phyloP scores from a whole-genome alignment of 2,888 invertebrate species.

The Megastigmus dorsalis region DNA sequence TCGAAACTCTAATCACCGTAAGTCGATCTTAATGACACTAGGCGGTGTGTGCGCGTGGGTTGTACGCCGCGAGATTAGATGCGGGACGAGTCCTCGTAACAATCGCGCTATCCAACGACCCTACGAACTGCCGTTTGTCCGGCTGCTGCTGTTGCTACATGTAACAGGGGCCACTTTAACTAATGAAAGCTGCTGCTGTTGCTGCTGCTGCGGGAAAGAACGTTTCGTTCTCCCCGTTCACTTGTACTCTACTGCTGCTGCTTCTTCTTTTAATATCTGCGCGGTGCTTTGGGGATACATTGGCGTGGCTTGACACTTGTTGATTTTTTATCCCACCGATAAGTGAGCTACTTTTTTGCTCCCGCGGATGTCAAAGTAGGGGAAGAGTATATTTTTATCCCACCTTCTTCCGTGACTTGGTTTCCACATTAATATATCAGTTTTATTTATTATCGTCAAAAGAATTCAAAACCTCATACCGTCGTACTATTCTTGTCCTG shows the following conservation, averaged over 20 bases:
- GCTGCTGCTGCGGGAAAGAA: neutral
- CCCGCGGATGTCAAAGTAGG: neutral
- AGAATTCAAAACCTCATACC: no score
- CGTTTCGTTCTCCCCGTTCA: neutral
- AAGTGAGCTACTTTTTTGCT: neutral
- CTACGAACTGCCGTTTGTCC: no score
- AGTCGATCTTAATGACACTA: conserved; percentile 48
- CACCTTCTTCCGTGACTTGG: no score
- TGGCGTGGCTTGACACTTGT: conserved; percentile 11
- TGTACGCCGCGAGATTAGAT: no score
- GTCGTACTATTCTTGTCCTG: no score
- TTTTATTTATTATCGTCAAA: no score
- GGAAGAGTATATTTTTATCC: no score
- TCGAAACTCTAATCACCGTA: conserved; percentile 32
- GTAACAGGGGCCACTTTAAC: conserved; percentile 21
- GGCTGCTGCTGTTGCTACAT: no score
- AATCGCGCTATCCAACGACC: no score
- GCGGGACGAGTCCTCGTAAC: no score
- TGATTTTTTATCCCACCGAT: conserved; percentile 38
- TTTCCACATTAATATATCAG: no score
- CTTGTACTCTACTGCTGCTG: no score
- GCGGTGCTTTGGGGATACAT: conserved; percentile 8
- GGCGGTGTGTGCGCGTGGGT: conserved; percentile 17
- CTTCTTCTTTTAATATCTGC: neutral
- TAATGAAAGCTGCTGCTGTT: conserved; percentile 21